phyloP scores from a whole-genome alignment of 1,140 invertebrate species.

The Heliothis subflexa region DNA sequence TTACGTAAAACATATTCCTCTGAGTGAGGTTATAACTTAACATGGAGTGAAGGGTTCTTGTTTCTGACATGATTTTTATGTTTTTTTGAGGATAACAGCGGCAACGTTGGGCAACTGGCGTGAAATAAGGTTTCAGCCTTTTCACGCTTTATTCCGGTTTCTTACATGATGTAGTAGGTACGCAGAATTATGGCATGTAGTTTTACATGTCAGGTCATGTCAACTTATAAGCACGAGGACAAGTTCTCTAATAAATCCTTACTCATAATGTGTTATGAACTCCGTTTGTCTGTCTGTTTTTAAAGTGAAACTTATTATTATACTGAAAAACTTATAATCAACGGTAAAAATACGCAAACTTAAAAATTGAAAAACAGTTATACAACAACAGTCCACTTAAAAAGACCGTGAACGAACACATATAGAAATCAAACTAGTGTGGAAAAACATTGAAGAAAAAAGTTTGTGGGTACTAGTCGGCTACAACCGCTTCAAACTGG shows the following conservation, averaged over 20 bases:
- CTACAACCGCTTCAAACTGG: conserved; percentile 71
- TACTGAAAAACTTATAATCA: too few relatives aligned
- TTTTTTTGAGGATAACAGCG: conserved; percentile 57
- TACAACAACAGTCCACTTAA: background rate
- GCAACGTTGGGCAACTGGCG: conserved; percentile 55
- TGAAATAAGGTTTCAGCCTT: conserved; percentile 63
- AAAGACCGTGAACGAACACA: conserved; percentile 7
- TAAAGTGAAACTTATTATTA: too few relatives aligned
- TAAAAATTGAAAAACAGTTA: background rate
- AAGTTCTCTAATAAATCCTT: too few relatives aligned
- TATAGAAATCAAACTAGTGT: conserved; percentile 31
- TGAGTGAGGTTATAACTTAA: conserved; percentile 21
- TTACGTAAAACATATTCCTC: conserved; percentile 14
- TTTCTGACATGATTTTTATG: conserved; percentile 47
- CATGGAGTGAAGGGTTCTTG: conserved; percentile 35
- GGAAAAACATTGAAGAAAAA: conserved; percentile 53
- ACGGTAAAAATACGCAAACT: background rate
- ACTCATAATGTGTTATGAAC: too few relatives aligned
- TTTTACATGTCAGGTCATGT: background rate
- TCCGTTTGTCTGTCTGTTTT: too few relatives aligned
- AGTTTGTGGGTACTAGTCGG: conserved; percentile 56
- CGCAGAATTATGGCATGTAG: background rate
- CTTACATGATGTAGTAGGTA: conserved; percentile 5
- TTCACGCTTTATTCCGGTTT: conserved; percentile 53
- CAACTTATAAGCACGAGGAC: background rate